These are phyloP conservation scores for Hapalemur alaotrensis DNA, from an alignment of 2,797 vertebrate genomes.

Conservation along the genomic window DNA sequence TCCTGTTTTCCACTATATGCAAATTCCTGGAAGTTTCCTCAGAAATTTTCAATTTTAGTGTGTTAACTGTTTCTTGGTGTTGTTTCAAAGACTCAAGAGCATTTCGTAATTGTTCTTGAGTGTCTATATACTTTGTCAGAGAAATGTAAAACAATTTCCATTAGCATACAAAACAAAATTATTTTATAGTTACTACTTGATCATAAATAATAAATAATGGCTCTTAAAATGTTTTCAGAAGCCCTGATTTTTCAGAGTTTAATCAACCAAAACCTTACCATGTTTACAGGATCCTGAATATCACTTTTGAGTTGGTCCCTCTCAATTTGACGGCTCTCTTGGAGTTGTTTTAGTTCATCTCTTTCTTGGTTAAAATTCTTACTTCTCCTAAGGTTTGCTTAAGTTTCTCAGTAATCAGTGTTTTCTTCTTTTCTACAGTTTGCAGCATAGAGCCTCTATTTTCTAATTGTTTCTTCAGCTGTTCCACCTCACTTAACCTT, in stretches of 20 bases:
- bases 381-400: slow-evolving; percentile 68
- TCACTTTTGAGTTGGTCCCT: slow-evolving; percentile 79
- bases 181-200: not conserved
- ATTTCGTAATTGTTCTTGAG: slow-evolving; percentile 88
- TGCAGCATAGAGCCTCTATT: slow-evolving; percentile 36
- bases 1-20: slow-evolving; percentile 29
- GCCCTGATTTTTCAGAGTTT: not conserved
- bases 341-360: slow-evolving; percentile 70
- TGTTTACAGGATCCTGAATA: slow-evolving; percentile 78
- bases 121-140: slow-evolving; percentile 88
- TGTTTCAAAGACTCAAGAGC: slow-evolving; percentile 83
- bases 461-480: slow-evolving; percentile 70
- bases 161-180: not conserved
- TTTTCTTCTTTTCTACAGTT: slow-evolving; percentile 64
- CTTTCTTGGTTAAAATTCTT: slow-evolving; percentile 65
- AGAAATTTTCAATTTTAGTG: slow-evolving; percentile 74
- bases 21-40: slow-evolving; percentile 65
- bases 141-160: not conserved
- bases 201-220: not conserved
- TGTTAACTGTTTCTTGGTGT: slow-evolving; percentile 76
- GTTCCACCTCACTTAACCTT: slow-evolving; percentile 51
- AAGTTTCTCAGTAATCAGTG: slow-evolving; percentile 67
- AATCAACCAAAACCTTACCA: slow-evolving; percentile 68
- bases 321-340: slow-evolving; percentile 75
- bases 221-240: not conserved